Conservation (phyloP, 2,113 vertebrate genomes). For the Festucalex cinctus region DNA sequence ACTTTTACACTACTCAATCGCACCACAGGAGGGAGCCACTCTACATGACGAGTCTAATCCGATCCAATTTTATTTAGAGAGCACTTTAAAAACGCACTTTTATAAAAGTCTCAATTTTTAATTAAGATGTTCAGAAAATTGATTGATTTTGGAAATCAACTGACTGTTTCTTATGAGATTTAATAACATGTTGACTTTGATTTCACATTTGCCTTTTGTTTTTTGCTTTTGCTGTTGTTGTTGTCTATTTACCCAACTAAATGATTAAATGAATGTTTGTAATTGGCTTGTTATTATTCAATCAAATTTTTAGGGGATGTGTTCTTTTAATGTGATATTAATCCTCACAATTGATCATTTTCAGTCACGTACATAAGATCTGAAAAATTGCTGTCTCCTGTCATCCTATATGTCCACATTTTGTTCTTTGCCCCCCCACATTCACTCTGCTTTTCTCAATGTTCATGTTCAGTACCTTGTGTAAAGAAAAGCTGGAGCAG, state of each 20-base stretch:
- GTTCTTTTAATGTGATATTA: slow-evolving; percentile 14
- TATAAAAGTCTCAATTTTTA: too few relatives aligned
- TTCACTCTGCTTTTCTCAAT: slow-evolving; percentile 17
- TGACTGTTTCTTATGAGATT: background rate
- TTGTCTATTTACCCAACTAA: slow-evolving; percentile 15
- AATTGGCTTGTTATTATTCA: slow-evolving; percentile 16
- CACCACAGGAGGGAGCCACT: slow-evolving; percentile 2
- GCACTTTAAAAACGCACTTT: background rate
- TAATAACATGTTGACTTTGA: background rate
- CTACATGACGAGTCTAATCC: background rate
- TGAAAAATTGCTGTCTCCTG: slow-evolving; percentile 20
- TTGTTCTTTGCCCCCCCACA: background rate
- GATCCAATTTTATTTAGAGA: background rate
- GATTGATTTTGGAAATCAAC: background rate
- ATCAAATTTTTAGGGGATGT: slow-evolving; percentile 15
- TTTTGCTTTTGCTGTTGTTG: too few relatives aligned
- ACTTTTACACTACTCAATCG: background rate
- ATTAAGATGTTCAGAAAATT: too few relatives aligned
- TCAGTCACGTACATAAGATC: slow-evolving; percentile 23
- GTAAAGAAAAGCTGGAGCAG: slow-evolving; percentile 83
- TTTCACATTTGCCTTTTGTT: background rate
- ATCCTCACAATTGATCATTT: slow-evolving; percentile 29
- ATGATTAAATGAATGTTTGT: background rate
- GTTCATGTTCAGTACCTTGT: slow-evolving; percentile 78
- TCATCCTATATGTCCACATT: background rate